Conservation (phyloP, 2,888 invertebrate species). For the Tipula vernalis region DNA sequence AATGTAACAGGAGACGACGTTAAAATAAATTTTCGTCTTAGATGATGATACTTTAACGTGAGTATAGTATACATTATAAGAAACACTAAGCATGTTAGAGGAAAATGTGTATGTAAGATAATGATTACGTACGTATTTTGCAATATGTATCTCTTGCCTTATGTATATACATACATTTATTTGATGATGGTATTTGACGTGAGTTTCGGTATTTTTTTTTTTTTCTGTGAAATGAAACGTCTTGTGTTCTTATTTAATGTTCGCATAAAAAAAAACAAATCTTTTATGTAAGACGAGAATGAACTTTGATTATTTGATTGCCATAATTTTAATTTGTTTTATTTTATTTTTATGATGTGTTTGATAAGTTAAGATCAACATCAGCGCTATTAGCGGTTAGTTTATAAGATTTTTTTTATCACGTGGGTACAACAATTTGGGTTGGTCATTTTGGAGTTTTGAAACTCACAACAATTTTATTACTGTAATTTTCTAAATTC, state of each 20-base stretch:
- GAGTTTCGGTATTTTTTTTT: neutral
- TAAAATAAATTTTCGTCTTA: neutral
- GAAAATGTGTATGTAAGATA: neutral
- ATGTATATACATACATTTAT: too few relatives aligned
- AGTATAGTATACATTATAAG: neutral
- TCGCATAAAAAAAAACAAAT: neutral
- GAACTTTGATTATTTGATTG: neutral
- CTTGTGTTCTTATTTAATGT: neutral
- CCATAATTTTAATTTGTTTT: neutral
- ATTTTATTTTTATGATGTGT: neutral
- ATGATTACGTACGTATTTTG: neutral
- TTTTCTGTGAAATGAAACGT: neutral
- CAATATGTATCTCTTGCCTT: neutral
- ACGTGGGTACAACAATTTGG: neutral
- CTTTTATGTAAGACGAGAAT: neutral
- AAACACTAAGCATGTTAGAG: neutral
- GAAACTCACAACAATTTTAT: too few relatives aligned
- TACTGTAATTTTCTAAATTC: neutral
- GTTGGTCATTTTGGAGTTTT: too few relatives aligned
- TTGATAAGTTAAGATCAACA: neutral
- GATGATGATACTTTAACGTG: neutral
- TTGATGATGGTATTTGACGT: neutral
- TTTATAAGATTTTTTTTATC: neutral
- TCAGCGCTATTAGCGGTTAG: neutral
- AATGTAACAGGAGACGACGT: neutral